Base-by-base conservation (phyloP, 1,140 invertebrate species). In the Chionoecetes opilio region DNA sequence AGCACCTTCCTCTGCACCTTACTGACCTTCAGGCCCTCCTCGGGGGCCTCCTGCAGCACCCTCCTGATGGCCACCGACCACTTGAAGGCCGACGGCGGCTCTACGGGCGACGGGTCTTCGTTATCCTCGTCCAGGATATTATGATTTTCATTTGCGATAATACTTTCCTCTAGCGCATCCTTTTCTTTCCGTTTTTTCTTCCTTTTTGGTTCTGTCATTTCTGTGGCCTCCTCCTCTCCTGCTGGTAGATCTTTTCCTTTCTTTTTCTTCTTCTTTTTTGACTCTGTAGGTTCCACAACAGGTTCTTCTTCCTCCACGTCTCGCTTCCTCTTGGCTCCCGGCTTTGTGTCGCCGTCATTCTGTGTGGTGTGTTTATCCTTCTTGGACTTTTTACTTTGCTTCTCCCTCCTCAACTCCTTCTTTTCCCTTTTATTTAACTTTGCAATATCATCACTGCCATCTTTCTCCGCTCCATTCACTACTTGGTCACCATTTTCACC, bases 21-120 rank as follows among this genome's bases (percentile, higher is more conserved):
- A 29, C 14, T 89, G 37, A 89, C 29, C 46, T 89, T 89, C 87
- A 89, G 31, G 6, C 87, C 87, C 31, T 89, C 37, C 46, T 89
- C 38, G 8, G 87, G 87, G 38, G 87, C 87, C 26, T 89, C 87
- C 35, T 89, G 14, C 0, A 89, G 38, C 3, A 89, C 38, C 26
- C 32, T 35, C 11, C 17, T 38, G 2, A 89, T 89, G 38, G 87
- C 87, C 2, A n/a, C 26, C 14, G 29, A 46, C 87, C 87, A 89
- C 87, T 89, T 89, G 8, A 89, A 89, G 14, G 3, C 35, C 26
- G 26, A 8, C 17, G 38, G 2, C 3, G 53, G 53, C 8, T 63
- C 8, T 63, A n/a, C n/a, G n/a, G 9, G 53, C 21, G 5, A 21
- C 17, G 9, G 8, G 8, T 89, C 21, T n/a, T 3, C 37, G 32